Evolutionary conservation across 2,888 invertebrate species (phyloP), one percentile per base, ranked within the genome.

Genomic region (Caradrina clavipalpis): DNA sequence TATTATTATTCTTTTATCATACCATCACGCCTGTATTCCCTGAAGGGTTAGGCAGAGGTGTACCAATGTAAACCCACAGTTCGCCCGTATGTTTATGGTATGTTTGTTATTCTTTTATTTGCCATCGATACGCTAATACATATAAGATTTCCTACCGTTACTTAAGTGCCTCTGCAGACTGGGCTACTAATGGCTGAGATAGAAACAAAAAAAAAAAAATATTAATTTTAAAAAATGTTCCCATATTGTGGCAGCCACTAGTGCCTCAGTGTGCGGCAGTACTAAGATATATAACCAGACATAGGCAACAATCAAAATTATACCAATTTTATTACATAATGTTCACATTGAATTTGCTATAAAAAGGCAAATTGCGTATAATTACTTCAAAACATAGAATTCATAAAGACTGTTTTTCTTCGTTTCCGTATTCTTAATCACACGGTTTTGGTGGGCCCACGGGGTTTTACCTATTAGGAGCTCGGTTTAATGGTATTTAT

Each of bases 351-450:
- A 45, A 45, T 11, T 17, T 47, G 13, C 8, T n/a, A 66, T 21
- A 66, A 65, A 68, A 49, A 50, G 10, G 17, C 13, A 6, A 57
- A 57, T 45, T 35, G 17, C 13, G 10, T 10, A 26, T 54, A 68
- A 68, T 69, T 42, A 61, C 21, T 49, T 49, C 22, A 42, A 67
- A 39, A 42, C 35, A 17, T 1, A 13, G 13, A 19, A 13, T 19
- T 39, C 0, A 13, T 47, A 17, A 39, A 47, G 1, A n/a, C 21
- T 10, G 15, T 54, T 21, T 39, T 39, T 49, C 13, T 49, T n/a
- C 0, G 22, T 55, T 64, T 64, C 17, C 10, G 13, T 22, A 42
- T 55, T 55, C 6, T 26, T 49, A 47, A 64, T 47, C 17, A 45
- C 10, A 13, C 19, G 6, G 5, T 63, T 21, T 39, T 45, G 13